phyloP scores from a whole-genome alignment of 2,113 vertebrate species.

The Phalacrocorax carbo region DNA sequence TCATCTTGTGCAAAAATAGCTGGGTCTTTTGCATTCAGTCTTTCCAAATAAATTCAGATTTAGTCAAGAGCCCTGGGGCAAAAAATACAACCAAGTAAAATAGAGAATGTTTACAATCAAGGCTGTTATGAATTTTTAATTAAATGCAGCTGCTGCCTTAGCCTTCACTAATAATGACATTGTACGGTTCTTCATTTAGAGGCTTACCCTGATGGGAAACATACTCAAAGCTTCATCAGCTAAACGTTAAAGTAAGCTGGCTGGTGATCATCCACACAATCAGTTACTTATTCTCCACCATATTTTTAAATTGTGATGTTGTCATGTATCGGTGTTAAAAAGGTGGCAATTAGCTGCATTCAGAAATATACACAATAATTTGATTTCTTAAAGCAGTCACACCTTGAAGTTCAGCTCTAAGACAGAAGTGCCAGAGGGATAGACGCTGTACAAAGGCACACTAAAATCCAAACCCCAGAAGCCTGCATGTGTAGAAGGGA shows the following conservation, averaged over 20 bases:
- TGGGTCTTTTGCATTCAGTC: not conserved
- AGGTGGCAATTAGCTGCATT: not conserved
- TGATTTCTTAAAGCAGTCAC: not conserved
- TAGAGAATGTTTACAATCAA: not conserved
- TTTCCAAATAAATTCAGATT: not conserved
- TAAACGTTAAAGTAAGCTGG: not conserved
- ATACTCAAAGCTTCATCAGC: not conserved
- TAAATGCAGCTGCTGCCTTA: not conserved
- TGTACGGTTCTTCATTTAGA: not conserved
- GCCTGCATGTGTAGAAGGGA: not conserved
- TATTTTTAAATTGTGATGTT: not conserved
- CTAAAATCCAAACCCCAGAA: not conserved
- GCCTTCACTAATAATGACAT: not conserved
- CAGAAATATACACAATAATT: not conserved
- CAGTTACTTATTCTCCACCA: not conserved
- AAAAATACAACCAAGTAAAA: not conserved
- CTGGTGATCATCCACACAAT: not conserved
- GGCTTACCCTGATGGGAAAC: not conserved
- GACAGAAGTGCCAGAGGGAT: not conserved
- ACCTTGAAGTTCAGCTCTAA: not conserved
- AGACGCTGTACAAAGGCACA: not conserved
- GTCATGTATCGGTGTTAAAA: not conserved
- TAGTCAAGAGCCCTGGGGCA: not conserved
- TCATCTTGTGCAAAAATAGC: not conserved
- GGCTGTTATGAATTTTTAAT: not conserved